Evolutionary conservation across 2,113 vertebrate species (phyloP).

Genomic region (Hemibagrus wyckioides): DNA sequence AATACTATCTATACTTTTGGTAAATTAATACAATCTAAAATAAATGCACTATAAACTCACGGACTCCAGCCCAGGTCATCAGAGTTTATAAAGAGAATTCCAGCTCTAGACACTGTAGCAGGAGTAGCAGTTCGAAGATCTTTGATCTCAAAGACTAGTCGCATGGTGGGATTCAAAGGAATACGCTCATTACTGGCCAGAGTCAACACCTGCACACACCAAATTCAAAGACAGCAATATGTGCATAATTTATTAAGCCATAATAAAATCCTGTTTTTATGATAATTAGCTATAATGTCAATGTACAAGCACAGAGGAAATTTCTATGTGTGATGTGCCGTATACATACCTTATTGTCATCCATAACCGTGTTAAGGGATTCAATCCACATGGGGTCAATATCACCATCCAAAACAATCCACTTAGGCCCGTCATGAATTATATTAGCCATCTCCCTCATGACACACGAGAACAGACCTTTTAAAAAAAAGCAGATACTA

Average conservation of each 20-base stretch:
- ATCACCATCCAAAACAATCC: constrained; percentile 96
- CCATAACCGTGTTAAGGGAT: constrained; percentile 98
- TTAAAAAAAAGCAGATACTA: constrained; percentile 33
- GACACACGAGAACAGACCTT: constrained; percentile 89
- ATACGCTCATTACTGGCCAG: constrained; percentile 56
- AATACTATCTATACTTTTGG: neutral
- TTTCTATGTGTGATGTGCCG: too few species aligned
- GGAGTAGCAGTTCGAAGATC: constrained; percentile 77
- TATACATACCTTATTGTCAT: constrained; percentile 93
- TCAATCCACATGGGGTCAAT: constrained; percentile 99
- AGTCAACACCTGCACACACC: constrained; percentile 74
- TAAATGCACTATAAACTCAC: constrained; percentile 67
- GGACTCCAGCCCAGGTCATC: constrained; percentile 77
- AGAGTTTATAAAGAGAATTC: constrained; percentile 66
- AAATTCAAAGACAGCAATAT: neutral
- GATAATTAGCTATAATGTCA: neutral
- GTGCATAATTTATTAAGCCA: constrained; percentile 33
- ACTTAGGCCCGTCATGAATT: constrained; percentile 89
- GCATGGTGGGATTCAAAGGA: constrained; percentile 82
- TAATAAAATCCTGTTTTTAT: neutral
- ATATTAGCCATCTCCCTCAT: constrained; percentile 91
- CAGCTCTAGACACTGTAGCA: constrained; percentile 79
- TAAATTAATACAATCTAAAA: too few species aligned
- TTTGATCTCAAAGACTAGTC: constrained; percentile 79
- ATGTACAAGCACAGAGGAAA: neutral